phyloP scores from a whole-genome alignment of 2,888 invertebrate species.

The Drosophila mimica region DNA sequence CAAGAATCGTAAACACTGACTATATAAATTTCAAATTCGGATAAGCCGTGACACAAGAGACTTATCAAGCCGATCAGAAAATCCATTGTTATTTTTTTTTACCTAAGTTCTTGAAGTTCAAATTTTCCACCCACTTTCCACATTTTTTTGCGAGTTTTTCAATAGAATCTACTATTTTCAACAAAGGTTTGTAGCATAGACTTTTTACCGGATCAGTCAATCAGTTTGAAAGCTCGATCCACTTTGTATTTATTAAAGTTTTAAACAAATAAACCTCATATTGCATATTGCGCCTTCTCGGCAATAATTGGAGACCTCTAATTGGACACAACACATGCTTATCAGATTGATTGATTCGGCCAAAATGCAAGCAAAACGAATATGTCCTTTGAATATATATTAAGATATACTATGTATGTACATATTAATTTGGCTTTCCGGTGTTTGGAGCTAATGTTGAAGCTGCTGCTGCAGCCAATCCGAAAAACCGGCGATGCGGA shows the following conservation, averaged over 20 bases:
- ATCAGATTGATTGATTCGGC: neutral
- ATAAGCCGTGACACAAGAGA: no score
- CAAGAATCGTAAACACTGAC: neutral
- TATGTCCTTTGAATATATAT: neutral
- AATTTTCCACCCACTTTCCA: no score
- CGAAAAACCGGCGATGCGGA: conserved; percentile 55
- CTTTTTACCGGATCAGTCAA: neutral
- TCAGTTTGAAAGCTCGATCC: neutral
- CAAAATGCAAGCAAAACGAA: neutral
- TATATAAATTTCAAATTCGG: no score
- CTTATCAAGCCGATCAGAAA: no score
- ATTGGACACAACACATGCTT: neutral
- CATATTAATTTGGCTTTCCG: neutral
- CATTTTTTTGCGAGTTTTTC: neutral
- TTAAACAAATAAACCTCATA: no score
- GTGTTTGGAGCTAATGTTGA: conserved; percentile 14
- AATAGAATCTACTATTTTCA: neutral
- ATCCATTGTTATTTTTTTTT: no score
- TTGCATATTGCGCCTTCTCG: neutral
- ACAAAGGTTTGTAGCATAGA: neutral
- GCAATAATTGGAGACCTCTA: neutral
- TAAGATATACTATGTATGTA: neutral
- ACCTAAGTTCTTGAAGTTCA: no score
- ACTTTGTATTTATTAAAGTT: neutral
- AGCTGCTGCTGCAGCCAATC: conserved; percentile 68